phyloP scores from a whole-genome alignment of 2,113 vertebrate species.

The Peromyscus californicus region DNA sequence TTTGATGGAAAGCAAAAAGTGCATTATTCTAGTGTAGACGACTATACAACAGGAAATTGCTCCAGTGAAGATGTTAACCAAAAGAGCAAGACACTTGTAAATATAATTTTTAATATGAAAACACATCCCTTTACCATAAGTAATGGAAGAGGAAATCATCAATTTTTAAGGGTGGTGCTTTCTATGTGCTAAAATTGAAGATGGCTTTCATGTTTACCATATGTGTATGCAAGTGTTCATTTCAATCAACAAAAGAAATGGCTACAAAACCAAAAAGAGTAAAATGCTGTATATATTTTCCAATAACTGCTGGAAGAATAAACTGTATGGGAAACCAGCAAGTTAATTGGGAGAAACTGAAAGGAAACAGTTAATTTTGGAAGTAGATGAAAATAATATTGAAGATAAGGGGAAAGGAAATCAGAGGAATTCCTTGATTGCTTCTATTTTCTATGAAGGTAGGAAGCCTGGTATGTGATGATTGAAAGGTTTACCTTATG shows the following conservation, averaged over 20 bases:
- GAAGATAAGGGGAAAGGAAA: background rate
- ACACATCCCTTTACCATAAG: background rate
- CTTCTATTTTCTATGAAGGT: background rate
- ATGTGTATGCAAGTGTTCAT: background rate
- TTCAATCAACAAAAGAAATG: background rate
- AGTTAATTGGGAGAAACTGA: background rate
- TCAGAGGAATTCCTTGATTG: background rate
- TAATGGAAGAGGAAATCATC: background rate
- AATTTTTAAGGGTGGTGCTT: background rate
- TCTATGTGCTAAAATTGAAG: background rate
- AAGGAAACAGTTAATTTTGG: background rate
- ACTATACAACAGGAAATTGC: background rate
- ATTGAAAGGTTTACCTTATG: background rate
- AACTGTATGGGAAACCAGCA: background rate
- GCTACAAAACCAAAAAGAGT: background rate
- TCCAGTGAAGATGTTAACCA: background rate
- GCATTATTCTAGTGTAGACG: background rate
- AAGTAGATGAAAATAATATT: background rate
- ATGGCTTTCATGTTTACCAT: background rate
- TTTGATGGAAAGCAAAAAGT: background rate
- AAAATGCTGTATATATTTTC: background rate
- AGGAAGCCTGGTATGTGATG: background rate
- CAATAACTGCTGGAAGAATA: background rate
- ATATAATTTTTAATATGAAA: background rate
- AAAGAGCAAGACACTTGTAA: background rate